Evolutionary conservation across 2,888 invertebrate genomes (phyloP).

Genomic region (Hydrotaea diabolus): DNA sequence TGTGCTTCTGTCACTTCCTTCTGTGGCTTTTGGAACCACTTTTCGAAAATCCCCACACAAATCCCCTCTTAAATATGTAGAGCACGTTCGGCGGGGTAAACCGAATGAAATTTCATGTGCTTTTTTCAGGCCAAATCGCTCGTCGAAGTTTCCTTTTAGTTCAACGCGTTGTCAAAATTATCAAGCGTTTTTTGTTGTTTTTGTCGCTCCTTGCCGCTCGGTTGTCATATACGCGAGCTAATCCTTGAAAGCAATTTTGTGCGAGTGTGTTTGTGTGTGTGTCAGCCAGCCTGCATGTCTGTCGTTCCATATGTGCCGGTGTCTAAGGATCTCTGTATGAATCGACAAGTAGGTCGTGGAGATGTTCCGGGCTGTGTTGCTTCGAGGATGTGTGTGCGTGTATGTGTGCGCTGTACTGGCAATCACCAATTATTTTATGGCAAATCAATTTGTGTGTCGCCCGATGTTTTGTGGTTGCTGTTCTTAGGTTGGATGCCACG

Average conservation of each 20-base stretch:
- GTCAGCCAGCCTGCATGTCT: neutral
- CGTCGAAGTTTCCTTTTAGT: neutral
- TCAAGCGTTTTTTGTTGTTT: neutral
- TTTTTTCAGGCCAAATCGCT: slow-evolving; percentile 2
- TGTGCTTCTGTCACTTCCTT: neutral
- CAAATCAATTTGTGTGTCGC: slow-evolving; percentile 61
- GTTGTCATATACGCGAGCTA: slow-evolving; percentile 16
- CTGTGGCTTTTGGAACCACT: neutral
- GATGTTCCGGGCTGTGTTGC: neutral
- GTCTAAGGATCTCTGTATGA: neutral
- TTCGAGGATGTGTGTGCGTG: neutral
- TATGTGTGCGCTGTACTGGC: neutral
- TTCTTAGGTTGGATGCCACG: too few species aligned
- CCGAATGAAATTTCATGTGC: neutral
- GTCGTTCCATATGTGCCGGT: neutral
- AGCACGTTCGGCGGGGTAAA: slow-evolving; percentile 9
- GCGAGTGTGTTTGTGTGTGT: neutral
- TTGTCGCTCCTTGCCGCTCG: neutral
- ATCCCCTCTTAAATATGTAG: slow-evolving; percentile 19
- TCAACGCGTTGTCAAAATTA: neutral
- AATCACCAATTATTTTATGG: slow-evolving; percentile 61
- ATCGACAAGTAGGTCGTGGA: neutral
- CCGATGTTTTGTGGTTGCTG: slow-evolving; percentile 23
- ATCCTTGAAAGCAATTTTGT: slow-evolving; percentile 24
- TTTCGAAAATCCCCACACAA: neutral